These are phyloP conservation scores for Amblyopsis hoosieri DNA, from an alignment of 2,797 vertebrate species.

Conservation along the genomic window DNA sequence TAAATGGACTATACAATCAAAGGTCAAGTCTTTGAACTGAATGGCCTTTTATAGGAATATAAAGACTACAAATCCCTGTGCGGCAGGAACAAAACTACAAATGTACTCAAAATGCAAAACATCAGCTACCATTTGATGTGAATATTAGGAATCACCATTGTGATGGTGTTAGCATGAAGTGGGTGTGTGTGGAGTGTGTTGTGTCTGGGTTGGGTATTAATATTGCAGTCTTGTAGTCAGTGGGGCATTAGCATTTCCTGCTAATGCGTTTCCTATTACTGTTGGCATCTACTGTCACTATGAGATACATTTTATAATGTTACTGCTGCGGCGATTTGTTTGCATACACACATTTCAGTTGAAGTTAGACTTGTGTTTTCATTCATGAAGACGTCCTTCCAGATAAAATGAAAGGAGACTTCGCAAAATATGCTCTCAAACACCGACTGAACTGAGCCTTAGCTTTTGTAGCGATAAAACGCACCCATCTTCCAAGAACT, in stretches of 20 bases:
- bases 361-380: constrained; percentile 35
- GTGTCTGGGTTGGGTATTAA: constrained; percentile 22
- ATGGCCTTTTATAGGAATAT: constrained; percentile 32
- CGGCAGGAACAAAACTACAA: constrained; percentile 37
- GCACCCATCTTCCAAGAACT: constrained; percentile 22
- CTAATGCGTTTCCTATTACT: neutral
- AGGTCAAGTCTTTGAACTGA: constrained; percentile 53
- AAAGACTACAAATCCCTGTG: constrained; percentile 62
- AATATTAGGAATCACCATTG: constrained; percentile 23
- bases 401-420: constrained; percentile 30
- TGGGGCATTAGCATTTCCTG: neutral
- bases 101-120: constrained; percentile 33
- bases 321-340: constrained; percentile 32
- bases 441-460: constrained; percentile 45
- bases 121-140: constrained; percentile 41
- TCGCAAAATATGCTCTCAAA: constrained; percentile 11
- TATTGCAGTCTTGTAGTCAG: neutral
- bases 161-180: constrained; percentile 45
- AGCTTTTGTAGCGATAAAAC: constrained; percentile 65
- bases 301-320: constrained; percentile 37
- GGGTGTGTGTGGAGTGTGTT: constrained; percentile 35
- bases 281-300: neutral
- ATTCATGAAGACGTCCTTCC: constrained; percentile 28
- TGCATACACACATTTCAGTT: constrained; percentile 45
- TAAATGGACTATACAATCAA: constrained; percentile 55